phyloP scores from a whole-genome alignment of 2,888 invertebrate species.

The Pemphredon lugubris region DNA sequence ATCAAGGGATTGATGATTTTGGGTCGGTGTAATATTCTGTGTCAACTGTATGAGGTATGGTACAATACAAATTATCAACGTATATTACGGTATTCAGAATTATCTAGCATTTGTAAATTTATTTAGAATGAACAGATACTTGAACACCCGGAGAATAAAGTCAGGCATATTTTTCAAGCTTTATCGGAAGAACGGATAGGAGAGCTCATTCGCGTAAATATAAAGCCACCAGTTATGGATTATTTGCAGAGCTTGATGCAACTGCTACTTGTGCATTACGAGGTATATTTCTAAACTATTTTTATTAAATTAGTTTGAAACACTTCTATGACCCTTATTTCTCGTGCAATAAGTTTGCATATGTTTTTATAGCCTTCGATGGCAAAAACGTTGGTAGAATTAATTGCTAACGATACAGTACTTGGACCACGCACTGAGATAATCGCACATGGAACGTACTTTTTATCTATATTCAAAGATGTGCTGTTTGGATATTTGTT shows the following conservation, averaged over 20 bases:
- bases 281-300: conserved; percentile 31
- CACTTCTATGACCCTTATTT: conserved; percentile 27
- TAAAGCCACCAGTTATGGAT: conserved; percentile 54
- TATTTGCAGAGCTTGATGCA: conserved; percentile 68
- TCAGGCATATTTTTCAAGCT: conserved; percentile 61
- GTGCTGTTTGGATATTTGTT: conserved; percentile 72
- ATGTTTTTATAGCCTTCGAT: conserved; percentile 45
- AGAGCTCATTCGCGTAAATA: conserved; percentile 35
- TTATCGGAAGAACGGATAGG: conserved; percentile 51
- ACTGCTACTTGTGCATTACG: conserved; percentile 61
- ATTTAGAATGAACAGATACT: conserved; percentile 43
- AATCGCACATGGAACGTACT: conserved; percentile 77
- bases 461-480: conserved; percentile 72
- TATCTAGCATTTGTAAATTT: conserved; percentile 2
- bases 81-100: not conserved
- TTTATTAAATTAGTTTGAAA: conserved; percentile 1
- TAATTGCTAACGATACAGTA: conserved; percentile 49
- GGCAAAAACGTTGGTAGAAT: conserved; percentile 45
- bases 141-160: conserved; percentile 28
- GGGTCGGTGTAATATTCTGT: conserved; percentile 47
- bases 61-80: conserved; percentile 15
- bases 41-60: conserved; percentile 23
- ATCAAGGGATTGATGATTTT: conserved; percentile 68
- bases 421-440: conserved; percentile 42
- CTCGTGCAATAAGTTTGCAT: conserved; percentile 25